Conservation (phyloP, 2,113 vertebrate species). For the Plecotus auritus region DNA sequence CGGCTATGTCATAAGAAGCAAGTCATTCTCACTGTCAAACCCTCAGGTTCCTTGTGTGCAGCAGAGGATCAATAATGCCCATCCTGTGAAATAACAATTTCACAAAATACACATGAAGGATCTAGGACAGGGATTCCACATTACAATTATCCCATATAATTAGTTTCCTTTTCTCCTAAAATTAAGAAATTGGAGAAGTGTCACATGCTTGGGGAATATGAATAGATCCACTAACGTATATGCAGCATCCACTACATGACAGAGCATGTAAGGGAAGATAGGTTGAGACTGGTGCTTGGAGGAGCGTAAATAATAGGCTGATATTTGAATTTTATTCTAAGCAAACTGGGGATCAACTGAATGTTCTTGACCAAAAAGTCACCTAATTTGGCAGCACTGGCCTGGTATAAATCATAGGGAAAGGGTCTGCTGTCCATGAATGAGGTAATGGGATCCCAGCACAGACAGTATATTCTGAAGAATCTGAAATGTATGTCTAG, state of each 20-base stretch:
- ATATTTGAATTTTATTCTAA: neutral
- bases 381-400: neutral
- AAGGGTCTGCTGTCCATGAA: neutral
- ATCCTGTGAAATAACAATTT: neutral
- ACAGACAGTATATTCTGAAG: accelerated
- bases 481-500: neutral
- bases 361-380: neutral
- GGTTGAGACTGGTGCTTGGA: neutral
- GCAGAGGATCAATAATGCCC: neutral
- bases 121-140: neutral
- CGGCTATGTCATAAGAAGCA: neutral
- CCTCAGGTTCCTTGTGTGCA: neutral
- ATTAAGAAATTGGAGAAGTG: neutral
- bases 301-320: neutral
- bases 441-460: neutral
- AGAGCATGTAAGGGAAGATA: neutral
- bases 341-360: neutral
- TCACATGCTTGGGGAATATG: neutral
- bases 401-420: neutral
- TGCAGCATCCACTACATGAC: neutral
- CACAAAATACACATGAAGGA: neutral
- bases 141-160: neutral
- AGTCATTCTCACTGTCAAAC: neutral
- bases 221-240: neutral
- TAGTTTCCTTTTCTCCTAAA: neutral